These are phyloP conservation scores for Nothoprocta pentlandii DNA, from an alignment of 2,113 vertebrate genomes.

Conservation along the genomic window DNA sequence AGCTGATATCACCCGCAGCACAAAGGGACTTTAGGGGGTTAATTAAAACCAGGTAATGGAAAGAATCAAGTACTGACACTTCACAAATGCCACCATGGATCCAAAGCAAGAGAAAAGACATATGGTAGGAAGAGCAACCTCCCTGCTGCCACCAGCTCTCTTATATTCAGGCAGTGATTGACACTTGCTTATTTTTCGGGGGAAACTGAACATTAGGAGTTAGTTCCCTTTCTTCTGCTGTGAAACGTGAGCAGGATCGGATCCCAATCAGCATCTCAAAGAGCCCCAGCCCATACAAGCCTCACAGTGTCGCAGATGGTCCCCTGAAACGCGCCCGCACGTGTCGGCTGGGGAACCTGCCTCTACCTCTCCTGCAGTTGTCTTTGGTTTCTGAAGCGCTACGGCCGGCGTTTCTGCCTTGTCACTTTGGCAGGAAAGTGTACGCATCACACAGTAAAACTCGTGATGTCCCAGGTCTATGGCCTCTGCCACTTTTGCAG, in stretches of 20 bases:
- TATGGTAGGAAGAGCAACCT: constrained; percentile 22
- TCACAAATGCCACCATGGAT: constrained; percentile 22
- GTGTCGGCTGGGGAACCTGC: neutral
- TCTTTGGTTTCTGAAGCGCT: neutral
- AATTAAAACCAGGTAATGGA: constrained; percentile 70
- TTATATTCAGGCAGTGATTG: neutral
- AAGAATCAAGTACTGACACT: constrained; percentile 45
- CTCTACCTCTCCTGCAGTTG: neutral
- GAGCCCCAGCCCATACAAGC: neutral
- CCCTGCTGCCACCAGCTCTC: neutral
- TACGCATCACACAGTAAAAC: neutral
- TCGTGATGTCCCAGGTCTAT: neutral
- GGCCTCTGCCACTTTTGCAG: neutral
- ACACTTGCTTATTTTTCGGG: neutral
- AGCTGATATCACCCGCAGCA: constrained; percentile 39
- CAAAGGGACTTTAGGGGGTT: constrained; percentile 64
- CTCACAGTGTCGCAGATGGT: neutral
- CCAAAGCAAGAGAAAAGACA: constrained; percentile 44
- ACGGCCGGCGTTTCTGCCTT: neutral
- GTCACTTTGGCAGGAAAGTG: fast-evolving
- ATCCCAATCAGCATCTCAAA: neutral
- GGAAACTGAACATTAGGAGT: neutral
- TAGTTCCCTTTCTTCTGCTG: neutral
- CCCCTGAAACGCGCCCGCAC: neutral
- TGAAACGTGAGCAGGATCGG: neutral